Base-by-base conservation (phyloP, 2,113 vertebrate species). In the Microcebus murinus region DNA sequence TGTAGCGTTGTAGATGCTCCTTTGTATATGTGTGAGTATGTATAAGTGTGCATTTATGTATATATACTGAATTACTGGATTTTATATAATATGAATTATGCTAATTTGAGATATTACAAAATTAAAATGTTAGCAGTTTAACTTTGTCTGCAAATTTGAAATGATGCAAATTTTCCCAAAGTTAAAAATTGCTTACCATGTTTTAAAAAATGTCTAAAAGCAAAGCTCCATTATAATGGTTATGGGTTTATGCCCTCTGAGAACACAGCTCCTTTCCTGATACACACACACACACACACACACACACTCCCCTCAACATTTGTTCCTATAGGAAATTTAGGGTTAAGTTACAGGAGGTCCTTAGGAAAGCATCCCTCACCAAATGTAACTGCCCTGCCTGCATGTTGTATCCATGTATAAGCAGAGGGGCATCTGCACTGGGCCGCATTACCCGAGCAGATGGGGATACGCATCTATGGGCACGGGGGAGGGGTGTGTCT, bases 161-260 rank as follows among this genome's bases (percentile, higher is more conserved):
- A 25, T 77, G 87, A 48, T 70, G 27, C 18, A 95, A 77, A 87
- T 63, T 39, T 10, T 52, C 18, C 31, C 27, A 45, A 65, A 71
- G 73, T 79, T 52, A 61, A 92, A 89, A 79, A 77, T 23, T 65
- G 50, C 61, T 85, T 85, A 18, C n/a, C 80, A 3, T 36, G n/a
- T 91, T 92, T 36, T 3, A 7, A 92, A 92, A 95, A 42, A 68
- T 29, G 63, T 85, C 52, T 88, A 68, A 95, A 90, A 67, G 27
- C 27, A 79, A 89, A 91, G 7, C 4, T 94, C 15, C 36, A 0
- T 45, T n/a, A 15, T 15, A 52, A 34, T 55, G 34, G 39, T 52
- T 93, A 13, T 36, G 79, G 34, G 20, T 67, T 76, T 90, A 87
- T 34, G 29, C 5, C 70, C 57, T 68, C 39, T 94, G 74, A 80